These are phyloP conservation scores for Buceros bicornis DNA, from an alignment of 2,797 vertebrate genomes.

Conservation along the genomic window DNA sequence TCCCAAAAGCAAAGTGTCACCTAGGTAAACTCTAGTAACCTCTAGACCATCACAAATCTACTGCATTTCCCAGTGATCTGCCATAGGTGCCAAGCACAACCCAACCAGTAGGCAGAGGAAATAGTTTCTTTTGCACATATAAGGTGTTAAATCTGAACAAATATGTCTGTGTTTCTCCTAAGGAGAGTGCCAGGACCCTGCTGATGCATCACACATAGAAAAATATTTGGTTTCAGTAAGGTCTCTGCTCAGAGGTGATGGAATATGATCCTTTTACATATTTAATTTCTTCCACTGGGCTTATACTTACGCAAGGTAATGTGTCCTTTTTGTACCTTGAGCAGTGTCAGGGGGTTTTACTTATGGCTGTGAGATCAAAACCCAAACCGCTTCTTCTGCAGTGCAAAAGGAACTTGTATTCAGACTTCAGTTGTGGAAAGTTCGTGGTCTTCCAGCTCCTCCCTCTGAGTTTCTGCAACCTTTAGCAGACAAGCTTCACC, in stretches of 20 bases:
- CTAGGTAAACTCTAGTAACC: neutral
- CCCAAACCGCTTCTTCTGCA: neutral
- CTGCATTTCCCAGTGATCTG: neutral
- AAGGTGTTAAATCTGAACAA: conserved; percentile 31
- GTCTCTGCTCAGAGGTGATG: neutral
- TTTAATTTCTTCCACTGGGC: neutral
- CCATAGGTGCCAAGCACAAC: neutral
- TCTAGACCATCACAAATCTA: neutral
- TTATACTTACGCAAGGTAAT: neutral
- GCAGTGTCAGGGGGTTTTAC: neutral
- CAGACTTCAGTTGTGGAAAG: neutral
- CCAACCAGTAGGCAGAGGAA: neutral
- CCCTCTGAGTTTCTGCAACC: neutral
- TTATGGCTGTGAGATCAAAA: neutral
- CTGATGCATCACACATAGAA: neutral
- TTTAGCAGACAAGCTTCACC: neutral
- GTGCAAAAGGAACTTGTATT: neutral
- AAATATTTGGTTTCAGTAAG: conserved; percentile 37
- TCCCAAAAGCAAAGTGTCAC: neutral
- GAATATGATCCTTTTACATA: neutral
- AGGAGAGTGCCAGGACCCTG: conserved; percentile 19
- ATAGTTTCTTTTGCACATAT: neutral
- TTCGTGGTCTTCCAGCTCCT: neutral
- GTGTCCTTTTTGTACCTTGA: neutral
- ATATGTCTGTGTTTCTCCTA: neutral